A percentile compares a stretch with the other conserved stretches of the same genome.
These are phyloP conservation scores for Lepidocyrtoides sp. DNA, from an alignment of 2,888 invertebrate genomes.

Conservation along the genomic window DNA sequence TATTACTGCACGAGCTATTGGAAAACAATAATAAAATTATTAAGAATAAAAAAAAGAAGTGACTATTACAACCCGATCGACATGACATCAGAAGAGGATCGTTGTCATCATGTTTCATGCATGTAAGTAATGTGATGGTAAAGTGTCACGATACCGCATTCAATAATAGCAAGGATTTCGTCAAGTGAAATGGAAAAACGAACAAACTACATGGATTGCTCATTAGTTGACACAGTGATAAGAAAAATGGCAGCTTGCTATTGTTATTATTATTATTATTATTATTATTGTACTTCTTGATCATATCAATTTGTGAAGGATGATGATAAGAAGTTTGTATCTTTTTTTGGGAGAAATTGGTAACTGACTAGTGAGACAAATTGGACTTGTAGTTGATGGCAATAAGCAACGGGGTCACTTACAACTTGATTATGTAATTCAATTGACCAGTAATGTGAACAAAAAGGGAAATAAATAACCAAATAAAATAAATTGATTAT, in stretches of 20 bases:
- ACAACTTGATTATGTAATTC: neutral
- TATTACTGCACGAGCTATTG: neutral
- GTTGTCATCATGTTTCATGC: neutral
- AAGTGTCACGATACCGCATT: conserved; percentile 54
- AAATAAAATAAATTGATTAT: conserved; percentile 22
- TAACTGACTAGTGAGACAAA: neutral
- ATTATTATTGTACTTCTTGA: conserved; percentile 4
- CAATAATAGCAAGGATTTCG: conserved; percentile 54
- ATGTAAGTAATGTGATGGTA: neutral
- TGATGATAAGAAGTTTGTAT: neutral
- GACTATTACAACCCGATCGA: neutral
- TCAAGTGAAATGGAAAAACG: conserved; percentile 3
- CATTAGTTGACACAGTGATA: conserved; percentile 61
- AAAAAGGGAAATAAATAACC: neutral
- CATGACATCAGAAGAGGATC: neutral
- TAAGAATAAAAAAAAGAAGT: neutral
- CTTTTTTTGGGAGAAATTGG: neutral
- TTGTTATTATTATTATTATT: neutral
- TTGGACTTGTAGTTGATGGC: neutral
- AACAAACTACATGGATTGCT: conserved; percentile 66
- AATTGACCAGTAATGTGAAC: neutral
- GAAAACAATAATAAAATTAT: neutral
- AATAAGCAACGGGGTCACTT: neutral
- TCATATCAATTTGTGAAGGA: conserved; percentile 50
- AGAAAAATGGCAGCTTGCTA: no score